Evolutionary conservation across 1,140 invertebrate genomes (phyloP).

Genomic region (Diabrotica undecimpunctata): DNA sequence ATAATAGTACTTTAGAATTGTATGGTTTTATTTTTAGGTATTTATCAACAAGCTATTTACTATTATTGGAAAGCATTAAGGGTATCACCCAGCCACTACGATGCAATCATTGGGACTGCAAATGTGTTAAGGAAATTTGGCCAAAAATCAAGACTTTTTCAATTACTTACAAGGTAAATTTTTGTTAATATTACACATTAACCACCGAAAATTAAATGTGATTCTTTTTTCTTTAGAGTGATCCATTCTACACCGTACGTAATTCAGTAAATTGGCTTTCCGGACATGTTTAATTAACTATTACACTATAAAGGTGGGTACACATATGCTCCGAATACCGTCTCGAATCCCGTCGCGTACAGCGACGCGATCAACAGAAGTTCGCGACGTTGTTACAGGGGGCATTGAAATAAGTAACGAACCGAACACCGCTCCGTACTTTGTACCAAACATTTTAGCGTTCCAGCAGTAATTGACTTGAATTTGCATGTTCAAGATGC

Average conservation of each 20-base stretch:
- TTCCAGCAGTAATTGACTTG: no score
- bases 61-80: slow-evolving; percentile 60
- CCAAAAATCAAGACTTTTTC: slow-evolving; percentile 60
- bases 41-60: slow-evolving; percentile 50
- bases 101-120: slow-evolving; percentile 56
- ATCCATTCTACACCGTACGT: background rate
- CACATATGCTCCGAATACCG: no score
- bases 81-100: slow-evolving; percentile 50
- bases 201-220: slow-evolving; percentile 16
- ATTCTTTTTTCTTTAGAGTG: background rate
- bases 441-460: no score
- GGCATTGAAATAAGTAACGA: no score
- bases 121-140: slow-evolving; percentile 58
- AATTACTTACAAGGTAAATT: slow-evolving; percentile 59
- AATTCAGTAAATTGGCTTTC: background rate
- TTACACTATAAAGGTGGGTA: no score
- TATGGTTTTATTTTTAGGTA: slow-evolving; percentile 42
- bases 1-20: background rate
- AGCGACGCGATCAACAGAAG: no score
- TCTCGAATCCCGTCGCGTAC: no score
- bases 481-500: no score
- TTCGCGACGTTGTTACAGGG: no score
- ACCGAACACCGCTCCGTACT: no score
- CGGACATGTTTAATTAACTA: no score
- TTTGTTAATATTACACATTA: background rate